Conservation (phyloP, 2,888 invertebrate genomes). For the Exephanes ischioxanthus region DNA sequence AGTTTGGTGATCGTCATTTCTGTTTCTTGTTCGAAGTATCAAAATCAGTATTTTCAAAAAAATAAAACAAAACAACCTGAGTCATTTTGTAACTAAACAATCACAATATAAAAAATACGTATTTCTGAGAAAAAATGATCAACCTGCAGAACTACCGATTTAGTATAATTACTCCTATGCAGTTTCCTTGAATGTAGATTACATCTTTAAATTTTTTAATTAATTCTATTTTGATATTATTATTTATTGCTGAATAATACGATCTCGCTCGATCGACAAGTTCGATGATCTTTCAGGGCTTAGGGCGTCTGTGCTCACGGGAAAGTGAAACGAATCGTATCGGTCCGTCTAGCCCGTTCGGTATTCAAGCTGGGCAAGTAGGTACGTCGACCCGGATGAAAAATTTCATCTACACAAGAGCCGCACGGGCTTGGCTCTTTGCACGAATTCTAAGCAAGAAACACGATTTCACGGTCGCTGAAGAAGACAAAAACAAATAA, state of each 20-base stretch:
- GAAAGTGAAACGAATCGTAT: conserved; percentile 66
- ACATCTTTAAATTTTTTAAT: no score
- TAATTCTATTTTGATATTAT: no score
- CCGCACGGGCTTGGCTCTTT: conserved; percentile 64
- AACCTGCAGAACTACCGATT: no score
- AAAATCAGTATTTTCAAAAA: no score
- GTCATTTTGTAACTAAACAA: no score
- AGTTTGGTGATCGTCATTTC: no score
- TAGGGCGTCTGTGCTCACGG: conserved; percentile 42
- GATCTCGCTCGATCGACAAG: conserved; percentile 45
- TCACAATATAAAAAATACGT: no score
- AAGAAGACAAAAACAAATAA: conserved; percentile 24
- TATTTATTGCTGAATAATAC: not conserved
- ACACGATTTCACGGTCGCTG: conserved; percentile 67
- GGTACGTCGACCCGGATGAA: conserved; percentile 66
- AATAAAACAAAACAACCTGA: no score
- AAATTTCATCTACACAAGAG: conserved; percentile 60
- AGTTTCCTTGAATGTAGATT: no score
- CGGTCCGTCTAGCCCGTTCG: conserved; percentile 23
- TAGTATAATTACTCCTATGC: no score
- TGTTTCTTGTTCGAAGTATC: no score
- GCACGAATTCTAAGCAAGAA: conserved; percentile 65
- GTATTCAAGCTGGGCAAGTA: conserved; percentile 13
- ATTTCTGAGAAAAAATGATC: no score
- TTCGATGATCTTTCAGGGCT: conserved; percentile 59